A percentile compares a stretch with the other conserved stretches of the same genome.
phyloP scores from a whole-genome alignment of 2,888 invertebrate species.

The Polietes domitor region DNA sequence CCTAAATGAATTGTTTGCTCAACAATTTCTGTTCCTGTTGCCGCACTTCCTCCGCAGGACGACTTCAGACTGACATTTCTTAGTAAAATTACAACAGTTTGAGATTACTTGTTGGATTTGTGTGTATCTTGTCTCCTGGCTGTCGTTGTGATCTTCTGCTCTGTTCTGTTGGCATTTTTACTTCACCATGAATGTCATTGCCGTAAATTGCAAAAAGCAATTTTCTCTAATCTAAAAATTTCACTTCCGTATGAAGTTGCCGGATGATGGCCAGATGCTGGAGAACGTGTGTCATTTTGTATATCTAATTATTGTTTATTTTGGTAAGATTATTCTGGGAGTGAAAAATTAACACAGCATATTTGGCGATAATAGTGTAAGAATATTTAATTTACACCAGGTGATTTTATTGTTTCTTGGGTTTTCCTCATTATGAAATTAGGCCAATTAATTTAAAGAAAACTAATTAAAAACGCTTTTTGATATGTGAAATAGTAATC shows the following conservation, averaged over 20 bases:
- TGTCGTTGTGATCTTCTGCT: not conserved
- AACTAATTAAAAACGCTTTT: too few relatives aligned
- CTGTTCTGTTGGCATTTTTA: not conserved
- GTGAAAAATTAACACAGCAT: too few relatives aligned
- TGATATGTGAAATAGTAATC: too few relatives aligned
- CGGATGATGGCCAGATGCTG: too few relatives aligned
- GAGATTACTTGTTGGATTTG: not conserved
- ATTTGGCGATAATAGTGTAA: too few relatives aligned
- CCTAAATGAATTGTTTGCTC: slow-evolving; percentile 66
- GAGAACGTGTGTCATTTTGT: not conserved
- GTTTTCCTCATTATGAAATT: too few relatives aligned
- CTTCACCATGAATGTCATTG: slow-evolving; percentile 49
- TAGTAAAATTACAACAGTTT: not conserved
- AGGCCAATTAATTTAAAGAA: too few relatives aligned
- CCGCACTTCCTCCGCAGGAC: not conserved
- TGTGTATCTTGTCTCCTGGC: not conserved
- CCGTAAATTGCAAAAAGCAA: slow-evolving; percentile 50
- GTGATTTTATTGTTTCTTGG: too few relatives aligned
- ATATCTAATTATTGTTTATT: not conserved
- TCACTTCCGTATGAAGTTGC: not conserved
- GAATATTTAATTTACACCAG: too few relatives aligned
- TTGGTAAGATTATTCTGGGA: too few relatives aligned
- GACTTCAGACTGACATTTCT: slow-evolving; percentile 22
- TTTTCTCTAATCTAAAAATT: slow-evolving; percentile 12
- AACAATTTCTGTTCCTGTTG: slow-evolving; percentile 16